These are phyloP conservation scores for Drosophila greeni DNA, from an alignment of 2,888 invertebrate species.

Conservation along the genomic window DNA sequence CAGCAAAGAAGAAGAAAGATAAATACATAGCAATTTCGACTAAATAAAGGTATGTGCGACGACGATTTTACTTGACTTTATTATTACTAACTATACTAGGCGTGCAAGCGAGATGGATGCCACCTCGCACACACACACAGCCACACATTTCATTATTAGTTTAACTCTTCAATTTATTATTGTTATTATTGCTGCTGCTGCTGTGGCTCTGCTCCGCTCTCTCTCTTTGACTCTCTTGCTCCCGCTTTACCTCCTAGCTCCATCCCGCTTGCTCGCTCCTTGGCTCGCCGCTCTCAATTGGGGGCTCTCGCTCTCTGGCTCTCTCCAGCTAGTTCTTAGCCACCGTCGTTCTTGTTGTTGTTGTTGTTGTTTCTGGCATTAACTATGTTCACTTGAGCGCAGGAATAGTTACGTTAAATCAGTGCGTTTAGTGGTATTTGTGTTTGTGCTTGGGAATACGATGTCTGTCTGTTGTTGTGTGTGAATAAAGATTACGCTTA, in stretches of 20 bases:
- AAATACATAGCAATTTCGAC: constrained; percentile 67
- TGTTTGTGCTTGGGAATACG: constrained; percentile 22
- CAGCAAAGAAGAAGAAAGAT: constrained; percentile 63
- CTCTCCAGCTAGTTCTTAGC: constrained; percentile 55
- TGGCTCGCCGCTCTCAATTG: constrained; percentile 32
- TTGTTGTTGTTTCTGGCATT: constrained; percentile 48
- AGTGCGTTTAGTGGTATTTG: constrained; percentile 48
- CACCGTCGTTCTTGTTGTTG: constrained; percentile 17
- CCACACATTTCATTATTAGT: constrained; percentile 61
- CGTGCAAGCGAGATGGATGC: constrained; percentile 21
- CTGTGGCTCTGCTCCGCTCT: constrained; percentile 15
- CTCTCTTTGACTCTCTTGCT: constrained; percentile 6
- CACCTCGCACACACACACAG: constrained; percentile 11
- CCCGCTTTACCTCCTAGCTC: constrained; percentile 23
- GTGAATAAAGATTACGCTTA: constrained; percentile 26
- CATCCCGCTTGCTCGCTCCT: constrained; percentile 34
- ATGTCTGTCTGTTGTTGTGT: constrained; percentile 22
- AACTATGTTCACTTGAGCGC: constrained; percentile 63
- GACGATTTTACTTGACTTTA: constrained; percentile 47
- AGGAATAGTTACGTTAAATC: constrained; percentile 72
- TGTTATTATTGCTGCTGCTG: constrained; percentile 63
- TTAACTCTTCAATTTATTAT: constrained; percentile 73
- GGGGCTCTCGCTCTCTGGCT: constrained; percentile 13
- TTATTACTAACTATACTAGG: constrained; percentile 41
- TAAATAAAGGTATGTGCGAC: constrained; percentile 64